Evolutionary conservation across 2,797 vertebrate genomes (phyloP).

Genomic region (Prunella strophiata): DNA sequence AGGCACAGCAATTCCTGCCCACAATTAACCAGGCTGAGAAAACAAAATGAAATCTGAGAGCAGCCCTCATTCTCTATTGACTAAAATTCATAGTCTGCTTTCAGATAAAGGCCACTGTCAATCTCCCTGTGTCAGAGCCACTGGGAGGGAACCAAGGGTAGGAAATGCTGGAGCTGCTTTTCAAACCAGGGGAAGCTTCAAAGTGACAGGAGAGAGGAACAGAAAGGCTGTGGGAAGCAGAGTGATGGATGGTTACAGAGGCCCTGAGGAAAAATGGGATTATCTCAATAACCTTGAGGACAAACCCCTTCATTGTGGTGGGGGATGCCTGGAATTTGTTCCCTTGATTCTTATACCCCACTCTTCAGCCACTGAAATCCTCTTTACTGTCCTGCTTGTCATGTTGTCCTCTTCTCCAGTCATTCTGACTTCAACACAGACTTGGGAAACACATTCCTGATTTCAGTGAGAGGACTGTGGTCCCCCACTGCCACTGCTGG

Average conservation of each 20-base stretch:
- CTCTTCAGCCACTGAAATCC: neutral
- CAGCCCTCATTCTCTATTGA: constrained; percentile 41
- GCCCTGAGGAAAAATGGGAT: neutral
- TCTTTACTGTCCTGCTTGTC: neutral
- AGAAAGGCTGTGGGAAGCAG: neutral
- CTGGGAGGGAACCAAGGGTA: neutral
- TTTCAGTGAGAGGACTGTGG: neutral
- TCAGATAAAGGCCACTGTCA: constrained; percentile 69
- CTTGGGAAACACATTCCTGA: neutral
- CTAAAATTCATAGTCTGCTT: constrained; percentile 35
- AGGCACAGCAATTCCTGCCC: constrained; percentile 53
- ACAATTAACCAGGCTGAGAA: constrained; percentile 57
- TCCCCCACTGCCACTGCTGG: neutral
- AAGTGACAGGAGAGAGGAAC: neutral
- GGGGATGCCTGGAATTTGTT: neutral
- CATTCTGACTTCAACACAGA: neutral
- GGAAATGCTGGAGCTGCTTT: constrained; percentile 19
- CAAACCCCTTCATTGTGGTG: neutral
- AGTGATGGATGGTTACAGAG: neutral
- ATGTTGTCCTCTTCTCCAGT: neutral
- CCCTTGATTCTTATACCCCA: neutral
- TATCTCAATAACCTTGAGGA: neutral
- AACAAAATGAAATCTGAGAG: constrained; percentile 40
- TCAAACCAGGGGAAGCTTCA: constrained; percentile 12
- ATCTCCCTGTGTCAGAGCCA: constrained; percentile 23